Evolutionary conservation across 2,888 invertebrate genomes (phyloP), one percentile per base, ranked within the genome.

Genomic region (Dicranocentrus wangi): DNA sequence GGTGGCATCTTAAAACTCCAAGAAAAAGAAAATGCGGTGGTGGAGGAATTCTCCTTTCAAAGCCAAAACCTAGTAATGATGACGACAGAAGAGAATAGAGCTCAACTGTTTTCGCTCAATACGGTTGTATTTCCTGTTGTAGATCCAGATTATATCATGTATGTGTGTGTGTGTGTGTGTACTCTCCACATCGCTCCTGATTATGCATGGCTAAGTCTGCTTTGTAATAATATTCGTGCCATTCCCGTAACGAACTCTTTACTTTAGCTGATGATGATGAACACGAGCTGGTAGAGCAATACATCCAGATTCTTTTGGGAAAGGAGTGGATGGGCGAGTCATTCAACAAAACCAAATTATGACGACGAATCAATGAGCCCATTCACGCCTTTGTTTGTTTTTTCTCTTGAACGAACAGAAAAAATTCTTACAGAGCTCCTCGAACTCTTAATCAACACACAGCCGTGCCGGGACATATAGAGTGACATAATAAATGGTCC

Each of bases 351-450:
- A 55, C 25, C 25, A 55, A 55, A 55, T 55, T 55, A 55, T 51
- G 19, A n/a, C 28, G 73, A 53, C 42, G 73, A 73, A 73, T 73
- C 73, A 73, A 73, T 73, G 73, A 65, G 73, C 63, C 28, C 39
- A 73, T 73, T 73, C 73, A 73, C 73, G 73, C 73, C 73, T 73
- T 73, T 73, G 53, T 73, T 73, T 73, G 63, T 73, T 73, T 73
- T 71, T 73, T 17, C 58, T 70, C 70, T 70, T 58, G 61, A 72
- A 23, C 23, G 39, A 60, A 10, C 60, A 72, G 28, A 51, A 28
- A 25, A 70, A 58, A 32, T 65, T 47, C 43, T 28, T n/a, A n/a
- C n/a, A n/a, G n/a, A n/a, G n/a, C n/a, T n/a, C n/a, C 28, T 53
- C 32, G 19, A 25, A 55, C 5, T 55, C 58, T 58, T 28, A 27